These are phyloP conservation scores for Aspidoscelis tigris DNA, from an alignment of 2,113 vertebrate genomes.

Conservation along the genomic window DNA sequence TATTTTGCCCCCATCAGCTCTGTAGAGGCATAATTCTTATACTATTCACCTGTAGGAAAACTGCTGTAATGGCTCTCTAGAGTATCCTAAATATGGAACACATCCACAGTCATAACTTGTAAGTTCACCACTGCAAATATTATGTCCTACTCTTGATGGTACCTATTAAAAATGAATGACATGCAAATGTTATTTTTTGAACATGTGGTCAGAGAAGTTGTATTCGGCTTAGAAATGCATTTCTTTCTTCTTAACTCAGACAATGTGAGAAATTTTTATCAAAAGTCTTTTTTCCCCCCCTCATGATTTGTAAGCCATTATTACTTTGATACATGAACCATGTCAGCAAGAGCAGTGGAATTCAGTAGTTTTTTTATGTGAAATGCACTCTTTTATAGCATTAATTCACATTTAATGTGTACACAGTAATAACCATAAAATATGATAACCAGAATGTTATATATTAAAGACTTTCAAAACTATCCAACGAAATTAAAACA, in stretches of 20 bases:
- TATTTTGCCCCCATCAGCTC: constrained; percentile 15
- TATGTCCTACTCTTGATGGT: constrained; percentile 49
- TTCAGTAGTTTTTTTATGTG: constrained; percentile 79
- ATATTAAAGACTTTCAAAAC: constrained; percentile 78
- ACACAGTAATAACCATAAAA: constrained; percentile 84
- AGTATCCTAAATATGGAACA: constrained; percentile 40
- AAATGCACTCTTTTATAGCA: constrained; percentile 83
- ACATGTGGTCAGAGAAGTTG: constrained; percentile 51
- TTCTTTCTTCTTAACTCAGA: constrained; percentile 65
- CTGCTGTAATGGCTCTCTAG: neutral
- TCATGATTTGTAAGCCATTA: constrained; percentile 78
- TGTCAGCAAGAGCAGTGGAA: constrained; percentile 80
- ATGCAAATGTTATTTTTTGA: constrained; percentile 60
- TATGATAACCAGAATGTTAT: constrained; percentile 78
- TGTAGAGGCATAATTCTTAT: constrained; percentile 36
- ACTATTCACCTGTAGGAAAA: constrained; percentile 18
- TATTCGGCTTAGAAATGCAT: constrained; percentile 55
- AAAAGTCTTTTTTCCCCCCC: constrained; percentile 50
- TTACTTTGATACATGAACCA: constrained; percentile 79
- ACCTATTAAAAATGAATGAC: constrained; percentile 57
- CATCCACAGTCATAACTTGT: constrained; percentile 46
- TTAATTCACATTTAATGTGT: constrained; percentile 86
- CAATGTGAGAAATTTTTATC: constrained; percentile 67
- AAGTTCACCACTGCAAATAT: constrained; percentile 40
- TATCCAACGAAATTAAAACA: constrained; percentile 80